Conservation (phyloP, 2,797 vertebrate species). For the Muscicapa comitata region DNA sequence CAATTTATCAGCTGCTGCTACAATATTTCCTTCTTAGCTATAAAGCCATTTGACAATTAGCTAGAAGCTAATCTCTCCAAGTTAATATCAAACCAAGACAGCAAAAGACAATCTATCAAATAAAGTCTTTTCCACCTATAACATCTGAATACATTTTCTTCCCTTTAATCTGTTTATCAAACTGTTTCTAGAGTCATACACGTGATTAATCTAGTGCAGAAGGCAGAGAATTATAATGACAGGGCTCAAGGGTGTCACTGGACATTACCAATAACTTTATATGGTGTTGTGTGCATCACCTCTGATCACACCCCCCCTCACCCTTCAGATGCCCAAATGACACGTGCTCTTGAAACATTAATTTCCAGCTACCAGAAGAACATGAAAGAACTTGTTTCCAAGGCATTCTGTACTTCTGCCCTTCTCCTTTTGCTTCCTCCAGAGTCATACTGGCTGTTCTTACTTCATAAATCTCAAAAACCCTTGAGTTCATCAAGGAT, state of each 20-base stretch:
- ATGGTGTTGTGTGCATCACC: background rate
- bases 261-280: background rate
- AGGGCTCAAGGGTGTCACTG: background rate
- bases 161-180: background rate
- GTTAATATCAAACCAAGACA: background rate
- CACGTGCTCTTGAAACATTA: background rate
- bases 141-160: background rate
- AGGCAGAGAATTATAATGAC: background rate
- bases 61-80: background rate
- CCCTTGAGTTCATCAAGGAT: background rate
- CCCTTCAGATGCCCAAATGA: accelerated
- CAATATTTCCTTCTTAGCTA: background rate
- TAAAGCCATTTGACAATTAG: background rate
- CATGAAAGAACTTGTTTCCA: background rate
- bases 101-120: background rate
- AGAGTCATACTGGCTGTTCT: background rate
- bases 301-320: background rate
- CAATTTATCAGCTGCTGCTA: background rate
- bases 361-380: background rate
- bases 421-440: background rate
- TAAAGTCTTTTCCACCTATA: background rate
- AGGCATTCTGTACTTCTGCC: background rate
- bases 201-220: background rate
- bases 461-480: background rate
- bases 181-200: background rate